Conservation (phyloP, 1,140 invertebrate species). For the Cotesia typhae region DNA sequence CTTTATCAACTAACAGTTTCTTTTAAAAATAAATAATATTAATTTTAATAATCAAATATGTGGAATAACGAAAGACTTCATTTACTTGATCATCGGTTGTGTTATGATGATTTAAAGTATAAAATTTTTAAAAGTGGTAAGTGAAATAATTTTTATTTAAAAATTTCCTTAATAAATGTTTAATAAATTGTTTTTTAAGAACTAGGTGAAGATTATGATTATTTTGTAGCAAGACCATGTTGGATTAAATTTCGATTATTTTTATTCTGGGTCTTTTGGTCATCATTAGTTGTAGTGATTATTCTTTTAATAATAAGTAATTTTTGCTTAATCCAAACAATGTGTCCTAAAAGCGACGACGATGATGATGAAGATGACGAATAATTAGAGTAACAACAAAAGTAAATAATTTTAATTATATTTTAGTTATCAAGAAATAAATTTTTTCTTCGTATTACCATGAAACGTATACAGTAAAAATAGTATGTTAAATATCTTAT, state of each 20-base stretch:
- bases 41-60: background rate
- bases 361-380: too few species aligned
- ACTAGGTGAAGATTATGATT: slow-evolving; percentile 43
- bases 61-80: background rate
- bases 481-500: too few species aligned
- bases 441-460: too few species aligned
- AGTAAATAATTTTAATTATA: too few species aligned
- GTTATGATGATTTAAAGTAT: background rate
- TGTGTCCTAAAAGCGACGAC: slow-evolving; percentile 15
- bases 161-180: background rate
- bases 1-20: too few species aligned
- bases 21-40: too few species aligned
- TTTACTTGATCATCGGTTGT: slow-evolving; percentile 12
- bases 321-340: slow-evolving; percentile 39
- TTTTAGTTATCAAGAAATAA: too few species aligned
- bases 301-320: slow-evolving; percentile 45
- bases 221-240: slow-evolving; percentile 43
- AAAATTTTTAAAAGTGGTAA: slow-evolving; percentile 18
- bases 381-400: too few species aligned
- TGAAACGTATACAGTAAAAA: too few species aligned
- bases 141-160: background rate
- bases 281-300: slow-evolving; percentile 43
- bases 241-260: slow-evolving; percentile 52
- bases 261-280: slow-evolving; percentile 56
- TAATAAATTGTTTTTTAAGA: slow-evolving; percentile 36